Evolutionary conservation across 2,888 invertebrate species (phyloP), one percentile per base, ranked within the genome.

Genomic region (Harpalus rufipes): DNA sequence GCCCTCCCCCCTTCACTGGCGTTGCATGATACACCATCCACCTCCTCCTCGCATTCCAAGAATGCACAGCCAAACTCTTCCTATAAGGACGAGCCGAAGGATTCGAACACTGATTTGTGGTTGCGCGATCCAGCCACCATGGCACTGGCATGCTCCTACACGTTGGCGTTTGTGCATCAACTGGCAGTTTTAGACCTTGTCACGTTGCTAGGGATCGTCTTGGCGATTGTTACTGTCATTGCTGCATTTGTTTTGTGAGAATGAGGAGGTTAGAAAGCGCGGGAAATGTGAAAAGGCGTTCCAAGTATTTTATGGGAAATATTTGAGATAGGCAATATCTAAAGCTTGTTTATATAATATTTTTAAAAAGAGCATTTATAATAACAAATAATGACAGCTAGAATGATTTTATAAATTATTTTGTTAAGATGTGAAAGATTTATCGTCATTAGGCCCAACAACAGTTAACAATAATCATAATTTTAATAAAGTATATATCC

Each of bases 101-200:
- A 84, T n/a, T 84, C 84, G 18, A n/a, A 25, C 7, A 14, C 78
- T 2, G 72, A 90, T 89, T 89, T 92, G 91, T 94, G 94, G 94
- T 93, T 93, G 92, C 92, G 92, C 86, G 91, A 91, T 91, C 92
- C 93, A 88, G 92, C 94, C 92, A 93, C 94, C 90, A 91, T 95
- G 92, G 93, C 95, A 92, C 92, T 96, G 93, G 95, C 95, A 94
- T 95, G 95, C 92, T 93, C 95, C 89, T 95, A 95, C 92, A 94
- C 95, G 90, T 90, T 95, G 92, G 94, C 94, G 93, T 93, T 94
- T 91, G 92, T 93, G 87, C 94, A 94, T 90, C 94, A 94, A 91
- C 91, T 96, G 90, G 94, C 94, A 89, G 94, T 94, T 88, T 91
- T 95, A 92, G 96, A 96, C 92, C 92, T 95, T 91, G 93, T 95